Evolutionary conservation across 1,140 invertebrate species (phyloP), one percentile per base, ranked within the genome.

Genomic region (Thrips palmi): DNA sequence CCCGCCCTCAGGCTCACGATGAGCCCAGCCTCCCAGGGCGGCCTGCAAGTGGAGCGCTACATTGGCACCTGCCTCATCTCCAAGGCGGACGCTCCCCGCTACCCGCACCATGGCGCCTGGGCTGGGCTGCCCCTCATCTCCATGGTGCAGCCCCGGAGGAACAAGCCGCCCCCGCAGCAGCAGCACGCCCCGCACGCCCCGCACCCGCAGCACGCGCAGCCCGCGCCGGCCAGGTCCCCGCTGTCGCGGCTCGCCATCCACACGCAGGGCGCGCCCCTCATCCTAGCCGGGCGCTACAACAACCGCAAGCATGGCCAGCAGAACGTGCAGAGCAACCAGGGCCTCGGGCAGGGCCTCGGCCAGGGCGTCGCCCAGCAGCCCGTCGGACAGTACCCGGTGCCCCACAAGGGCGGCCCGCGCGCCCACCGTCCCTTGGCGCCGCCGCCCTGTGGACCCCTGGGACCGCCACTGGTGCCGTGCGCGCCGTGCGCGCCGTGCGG

Each of bases 201-300:
- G 20, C 28, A 27, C 17, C 12, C 33, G 24, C 34, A 33, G 14
- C 33, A 19, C 17, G 28, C 27, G 18, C 12, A 30, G 21, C 12
- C 27, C 31, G 17, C 27, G 30, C 19, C 20, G 33, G 49, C 29
- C 39, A 45, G 36, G 25, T 43, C 42, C 50, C 68, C 68, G 6
- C 56, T 75, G 24, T 62, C 68, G 1, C 58, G 74, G 46, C 54
- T 81, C 37, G 78, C 77, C 2, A 72, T 76, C 45, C 78, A 81
- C 51, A 74, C 77, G 18, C 76, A 79, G 48, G 78, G 78, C 14
- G 74, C 73, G 25, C 78, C 78, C 5, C 57, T 84, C 23, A 77
- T 82, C n/a, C 47, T 46, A 35, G 37, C 41, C 18, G 39, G 41
- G 12, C 15, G 41, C 12, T 33, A 38, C 37, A 37, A 48, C 24